Evolutionary conservation across 2,113 vertebrate species (phyloP), one percentile per base, ranked within the genome.

Genomic region (Tamias sibiricus): DNA sequence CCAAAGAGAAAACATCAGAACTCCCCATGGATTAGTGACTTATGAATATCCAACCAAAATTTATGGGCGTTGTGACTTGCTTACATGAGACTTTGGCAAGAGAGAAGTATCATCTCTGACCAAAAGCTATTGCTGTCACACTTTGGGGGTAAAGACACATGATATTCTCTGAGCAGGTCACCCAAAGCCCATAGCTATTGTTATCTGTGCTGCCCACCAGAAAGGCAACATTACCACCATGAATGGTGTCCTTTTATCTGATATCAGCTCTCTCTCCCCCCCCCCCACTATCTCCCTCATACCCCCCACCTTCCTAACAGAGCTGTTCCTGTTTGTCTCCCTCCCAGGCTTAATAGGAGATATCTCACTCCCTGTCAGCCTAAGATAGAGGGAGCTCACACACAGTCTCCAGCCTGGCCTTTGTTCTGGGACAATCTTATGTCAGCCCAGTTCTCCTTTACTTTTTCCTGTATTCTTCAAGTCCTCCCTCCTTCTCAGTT

Each of bases 1-100:
- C 59, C 77, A 89, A 91, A 91, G 10, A 86, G 62, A 97, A 74
- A 89, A 81, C 69, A 83, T 44, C 40, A 49, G 75, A 90, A 85
- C 16, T 82, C 20, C 44, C 16, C 66, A 22, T 64, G 54, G 9
- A 40, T 82, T 89, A 74, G 40, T 49, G 75, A 96, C 93, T 95
- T 83, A 69, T 68, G 40, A 88, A 85, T 81, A 62, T 66, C 68
- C 76, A 79, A 68, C 47, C 66, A 96, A 83, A 88, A 40, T 37
- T 72, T 30, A 69, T 6, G 47, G 42, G 22, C 49, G 52, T 74
- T 75, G 22, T n/a, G n/a, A 71, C 22, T 22, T 81, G 11, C 22
- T 64, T 79, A 88, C 9, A 42, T 17, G 84, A 95, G 75, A 59
- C 37, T 77, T 81, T 17, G 40, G 57, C 37, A 95, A 96, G 37